Evolutionary conservation across 2,797 vertebrate species (phyloP).

Genomic region (Rhyacichthys aspro): DNA sequence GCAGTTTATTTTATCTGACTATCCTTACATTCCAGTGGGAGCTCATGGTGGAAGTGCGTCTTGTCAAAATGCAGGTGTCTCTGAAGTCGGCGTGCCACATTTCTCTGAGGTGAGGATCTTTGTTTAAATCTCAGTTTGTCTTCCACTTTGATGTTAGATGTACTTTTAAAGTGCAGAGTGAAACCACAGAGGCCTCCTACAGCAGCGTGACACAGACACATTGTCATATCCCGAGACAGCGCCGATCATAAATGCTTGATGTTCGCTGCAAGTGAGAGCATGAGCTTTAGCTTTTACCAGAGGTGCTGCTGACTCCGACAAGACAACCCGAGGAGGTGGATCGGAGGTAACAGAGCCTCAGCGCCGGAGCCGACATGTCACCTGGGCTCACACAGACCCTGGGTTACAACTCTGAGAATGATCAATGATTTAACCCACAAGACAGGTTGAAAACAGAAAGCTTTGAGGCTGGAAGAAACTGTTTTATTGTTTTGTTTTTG

Average conservation of each 20-base stretch:
- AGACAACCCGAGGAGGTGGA: conserved; percentile 54
- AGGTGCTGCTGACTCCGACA: conserved; percentile 65
- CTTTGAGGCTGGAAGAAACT: background rate
- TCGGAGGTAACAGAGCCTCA: conserved; percentile 21
- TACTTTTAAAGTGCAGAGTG: conserved; percentile 4
- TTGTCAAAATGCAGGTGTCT: conserved; percentile 13
- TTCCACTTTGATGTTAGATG: conserved; percentile 10
- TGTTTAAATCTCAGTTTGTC: conserved; percentile 2
- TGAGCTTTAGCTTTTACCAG: conserved; percentile 71
- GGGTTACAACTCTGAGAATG: background rate
- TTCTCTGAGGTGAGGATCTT: conserved; percentile 1
- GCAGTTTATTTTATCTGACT: too few relatives aligned
- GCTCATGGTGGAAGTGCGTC: conserved; percentile 11
- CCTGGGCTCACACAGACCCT: conserved; percentile 4
- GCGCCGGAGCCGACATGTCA: background rate
- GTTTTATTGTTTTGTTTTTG: too few relatives aligned
- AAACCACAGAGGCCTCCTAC: conserved; percentile 1
- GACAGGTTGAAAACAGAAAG: background rate
- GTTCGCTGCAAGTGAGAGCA: conserved; percentile 65
- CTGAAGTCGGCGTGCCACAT: conserved; percentile 1
- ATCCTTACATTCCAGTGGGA: conserved; percentile 12
- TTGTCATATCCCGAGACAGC: conserved; percentile 48
- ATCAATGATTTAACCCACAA: conserved; percentile 4
- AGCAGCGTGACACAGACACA: conserved; percentile 16
- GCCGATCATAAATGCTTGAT: conserved; percentile 69